Base-by-base conservation (phyloP, 1,140 invertebrate genomes). In the Apis cerana region DNA sequence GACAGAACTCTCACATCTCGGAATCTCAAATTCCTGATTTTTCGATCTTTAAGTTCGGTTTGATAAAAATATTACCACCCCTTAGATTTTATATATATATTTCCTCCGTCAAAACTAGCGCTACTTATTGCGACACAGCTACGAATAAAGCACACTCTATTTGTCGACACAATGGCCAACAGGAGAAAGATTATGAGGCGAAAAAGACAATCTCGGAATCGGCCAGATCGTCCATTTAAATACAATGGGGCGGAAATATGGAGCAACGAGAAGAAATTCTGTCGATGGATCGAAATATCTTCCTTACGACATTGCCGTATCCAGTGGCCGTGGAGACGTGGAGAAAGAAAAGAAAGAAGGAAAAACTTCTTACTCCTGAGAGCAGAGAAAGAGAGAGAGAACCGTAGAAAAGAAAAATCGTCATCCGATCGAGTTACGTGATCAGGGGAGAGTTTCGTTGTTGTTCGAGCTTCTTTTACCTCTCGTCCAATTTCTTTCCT, bases 381-480 rank as follows among this genome's bases (percentile, higher is more conserved):
- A 33, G 33, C 33, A 33, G 2, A 33, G 59, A 1, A 1, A 13
- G n/a, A 27, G 27, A 17, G 59, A 1, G 4, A 10, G n/a, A 23
- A 17, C 17, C 43, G 43, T 10, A 50, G 65, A 50, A 70, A 72
- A 54, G 56, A 43, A 43, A 43, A 43, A 43, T 43, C 33, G 33
- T 77, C 62, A 65, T 19, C 8, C 54, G 21, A 9, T 2, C 23
- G 12, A 21, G 27, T 80, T 80, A 72, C 67, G 68, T 48, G 50
- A 72, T 62, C 59, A n/a, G 7, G n/a, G 48, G 7, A 13, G 74
- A 23, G 50, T 80, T 80, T 72, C 78, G 23, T 50, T 62, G 59
- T 54, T 64, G 15, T 56, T 21, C 78, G 48, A 80, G 78, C 48
- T 64, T 74, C 54, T 27, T 64, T 50, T 52, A 8, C 52, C 3